Conservation (phyloP, 2,797 vertebrate genomes). For the Hafferia zeledoni region DNA sequence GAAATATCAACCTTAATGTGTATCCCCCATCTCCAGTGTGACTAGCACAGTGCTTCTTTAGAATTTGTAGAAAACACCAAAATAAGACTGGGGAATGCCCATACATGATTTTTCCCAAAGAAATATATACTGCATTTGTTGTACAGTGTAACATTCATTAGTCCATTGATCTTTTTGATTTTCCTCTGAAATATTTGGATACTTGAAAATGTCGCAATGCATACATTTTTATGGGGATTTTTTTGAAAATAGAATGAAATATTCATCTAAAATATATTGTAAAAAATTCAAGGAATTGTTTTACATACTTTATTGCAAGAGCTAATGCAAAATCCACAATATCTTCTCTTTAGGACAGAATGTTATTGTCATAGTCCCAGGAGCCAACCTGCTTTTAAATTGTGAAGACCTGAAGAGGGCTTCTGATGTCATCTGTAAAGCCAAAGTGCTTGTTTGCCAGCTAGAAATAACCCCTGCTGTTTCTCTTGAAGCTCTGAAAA, state of each 20-base stretch:
- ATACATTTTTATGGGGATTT: background rate
- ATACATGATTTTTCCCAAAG: background rate
- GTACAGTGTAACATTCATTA: background rate
- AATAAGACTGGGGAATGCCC: background rate
- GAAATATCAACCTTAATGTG: background rate
- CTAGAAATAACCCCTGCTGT: slow-evolving; percentile 87
- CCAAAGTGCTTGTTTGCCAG: slow-evolving; percentile 92
- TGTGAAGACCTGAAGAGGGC: slow-evolving; percentile 83
- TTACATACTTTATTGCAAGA: background rate
- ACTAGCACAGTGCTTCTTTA: background rate
- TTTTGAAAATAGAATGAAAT: background rate
- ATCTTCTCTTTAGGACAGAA: slow-evolving; percentile 87
- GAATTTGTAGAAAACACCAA: background rate
- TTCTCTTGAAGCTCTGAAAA: slow-evolving; percentile 87
- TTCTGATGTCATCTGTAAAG: slow-evolving; percentile 76
- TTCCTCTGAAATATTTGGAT: background rate
- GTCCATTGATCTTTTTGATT: background rate
- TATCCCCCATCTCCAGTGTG: background rate
- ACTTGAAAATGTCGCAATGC: background rate
- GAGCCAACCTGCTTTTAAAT: slow-evolving; percentile 91
- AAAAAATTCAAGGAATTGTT: background rate
- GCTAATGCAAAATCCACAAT: background rate
- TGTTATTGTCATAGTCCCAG: slow-evolving; percentile 93
- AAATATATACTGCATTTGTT: background rate
- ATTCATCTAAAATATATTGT: background rate